These are phyloP conservation scores for Aquatica leii DNA, from an alignment of 2,888 invertebrate genomes.

Conservation along the genomic window DNA sequence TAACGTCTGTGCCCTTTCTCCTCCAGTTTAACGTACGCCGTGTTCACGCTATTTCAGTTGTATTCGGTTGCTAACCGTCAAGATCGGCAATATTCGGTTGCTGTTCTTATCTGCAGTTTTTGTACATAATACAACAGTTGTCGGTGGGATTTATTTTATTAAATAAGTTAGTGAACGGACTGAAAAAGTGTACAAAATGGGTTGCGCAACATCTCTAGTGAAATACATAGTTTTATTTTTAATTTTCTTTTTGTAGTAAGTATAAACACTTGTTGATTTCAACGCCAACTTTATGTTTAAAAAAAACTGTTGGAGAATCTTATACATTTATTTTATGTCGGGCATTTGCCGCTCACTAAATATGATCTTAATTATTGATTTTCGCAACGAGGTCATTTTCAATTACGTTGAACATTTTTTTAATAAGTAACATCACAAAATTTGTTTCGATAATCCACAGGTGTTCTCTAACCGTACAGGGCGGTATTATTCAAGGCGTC, in stretches of 20 bases:
- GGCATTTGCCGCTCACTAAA: no score
- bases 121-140: neutral
- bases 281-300: neutral
- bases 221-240: constrained; percentile 58
- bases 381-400: neutral
- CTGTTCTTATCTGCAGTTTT: constrained; percentile 1
- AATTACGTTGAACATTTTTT: neutral
- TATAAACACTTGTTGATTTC: constrained; percentile 47
- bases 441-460: constrained; percentile 1
- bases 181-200: constrained; percentile 48
- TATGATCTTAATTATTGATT: neutral
- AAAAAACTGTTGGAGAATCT: neutral
- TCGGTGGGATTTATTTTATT: no score
- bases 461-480: neutral
- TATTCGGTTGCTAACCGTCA: neutral
- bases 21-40: no score
- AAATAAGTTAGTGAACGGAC: no score
- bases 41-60: neutral
- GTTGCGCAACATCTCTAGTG: constrained; percentile 57
- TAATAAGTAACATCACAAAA: neutral
- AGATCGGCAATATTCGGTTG: neutral
- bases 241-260: constrained; percentile 77
- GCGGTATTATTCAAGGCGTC: neutral
- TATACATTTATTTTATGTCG: neutral
- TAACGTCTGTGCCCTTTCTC: no score